A percentile compares a stretch with the other conserved stretches of the same genome.
Conservation (phyloP, 2,797 vertebrate genomes). For the Notolabrus celidotus region DNA sequence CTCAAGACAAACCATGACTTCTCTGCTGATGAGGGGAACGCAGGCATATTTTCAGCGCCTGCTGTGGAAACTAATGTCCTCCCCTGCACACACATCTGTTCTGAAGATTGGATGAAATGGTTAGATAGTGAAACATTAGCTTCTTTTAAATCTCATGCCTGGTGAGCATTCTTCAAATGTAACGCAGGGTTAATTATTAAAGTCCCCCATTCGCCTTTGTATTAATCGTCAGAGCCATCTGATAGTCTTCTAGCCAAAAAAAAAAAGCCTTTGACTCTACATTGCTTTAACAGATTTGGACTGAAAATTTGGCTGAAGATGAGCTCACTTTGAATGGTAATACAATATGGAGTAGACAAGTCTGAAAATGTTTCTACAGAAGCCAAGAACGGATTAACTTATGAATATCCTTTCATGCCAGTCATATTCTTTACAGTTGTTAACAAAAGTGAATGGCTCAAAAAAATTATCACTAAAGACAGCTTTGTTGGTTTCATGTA, state of each 20-base stretch:
- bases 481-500: too few species aligned
- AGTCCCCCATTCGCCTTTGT: conserved; percentile 67
- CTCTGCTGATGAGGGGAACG: conserved; percentile 71
- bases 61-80: conserved; percentile 74
- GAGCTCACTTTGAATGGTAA: conserved; percentile 48
- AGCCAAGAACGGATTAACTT: neutral
- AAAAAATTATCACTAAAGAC: too few species aligned
- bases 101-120: conserved; percentile 79
- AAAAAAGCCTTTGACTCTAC: conserved; percentile 49
- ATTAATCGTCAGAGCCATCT: conserved; percentile 75
- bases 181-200: conserved; percentile 86
- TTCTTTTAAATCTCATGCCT: conserved; percentile 83
- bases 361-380: neutral
- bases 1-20: conserved; percentile 77
- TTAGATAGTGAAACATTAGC: conserved; percentile 86
- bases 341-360: neutral
- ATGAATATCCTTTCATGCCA: too few species aligned
- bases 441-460: too few species aligned
- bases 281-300: conserved; percentile 58
- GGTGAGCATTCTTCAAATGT: conserved; percentile 85
- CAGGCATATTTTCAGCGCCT: conserved; percentile 74
- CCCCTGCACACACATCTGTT: conserved; percentile 70
- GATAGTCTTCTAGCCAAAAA: conserved; percentile 57
- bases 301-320: conserved; percentile 59
- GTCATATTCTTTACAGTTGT: too few species aligned